Conservation (phyloP, 2,113 vertebrate species). For the Psettodes erumei region DNA sequence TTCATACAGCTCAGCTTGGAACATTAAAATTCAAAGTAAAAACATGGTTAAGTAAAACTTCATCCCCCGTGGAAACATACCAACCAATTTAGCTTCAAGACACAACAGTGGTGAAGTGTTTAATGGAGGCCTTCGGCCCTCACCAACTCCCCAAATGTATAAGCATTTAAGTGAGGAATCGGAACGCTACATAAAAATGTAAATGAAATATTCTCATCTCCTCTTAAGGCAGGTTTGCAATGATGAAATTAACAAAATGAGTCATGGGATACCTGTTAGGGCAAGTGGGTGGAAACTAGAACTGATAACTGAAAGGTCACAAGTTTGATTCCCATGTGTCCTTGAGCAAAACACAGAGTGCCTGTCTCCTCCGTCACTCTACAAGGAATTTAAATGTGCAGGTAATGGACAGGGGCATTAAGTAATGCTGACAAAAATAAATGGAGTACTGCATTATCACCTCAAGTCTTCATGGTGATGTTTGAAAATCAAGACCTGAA, state of each 20-base stretch:
- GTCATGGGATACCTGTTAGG: slow-evolving; percentile 18
- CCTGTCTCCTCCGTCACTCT: not conserved
- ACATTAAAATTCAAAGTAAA: not conserved
- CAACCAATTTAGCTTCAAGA: not conserved
- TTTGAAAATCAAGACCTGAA: not conserved
- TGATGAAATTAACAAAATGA: slow-evolving; percentile 34
- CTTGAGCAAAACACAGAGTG: slow-evolving; percentile 33
- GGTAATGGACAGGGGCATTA: slow-evolving; percentile 3
- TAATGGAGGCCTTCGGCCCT: slow-evolving; percentile 16
- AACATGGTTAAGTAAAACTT: not conserved
- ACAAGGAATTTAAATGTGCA: slow-evolving; percentile 19
- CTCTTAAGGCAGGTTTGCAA: slow-evolving; percentile 43
- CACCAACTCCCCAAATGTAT: slow-evolving; percentile 20
- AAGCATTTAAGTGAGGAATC: slow-evolving; percentile 33
- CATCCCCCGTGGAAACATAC: slow-evolving; percentile 1
- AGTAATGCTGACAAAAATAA: slow-evolving; percentile 6
- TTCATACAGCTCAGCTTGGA: not conserved
- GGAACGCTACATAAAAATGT: slow-evolving; percentile 35
- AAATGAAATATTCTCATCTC: slow-evolving; percentile 45
- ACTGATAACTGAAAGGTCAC: slow-evolving; percentile 45
- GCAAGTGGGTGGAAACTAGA: slow-evolving; percentile 19
- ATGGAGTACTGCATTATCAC: not conserved
- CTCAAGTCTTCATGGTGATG: slow-evolving; percentile 8
- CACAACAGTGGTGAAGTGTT: not conserved
- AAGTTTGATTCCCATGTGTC: slow-evolving; percentile 30